Base-by-base conservation (phyloP, 2,797 vertebrate species). In the Chelon labrosus region DNA sequence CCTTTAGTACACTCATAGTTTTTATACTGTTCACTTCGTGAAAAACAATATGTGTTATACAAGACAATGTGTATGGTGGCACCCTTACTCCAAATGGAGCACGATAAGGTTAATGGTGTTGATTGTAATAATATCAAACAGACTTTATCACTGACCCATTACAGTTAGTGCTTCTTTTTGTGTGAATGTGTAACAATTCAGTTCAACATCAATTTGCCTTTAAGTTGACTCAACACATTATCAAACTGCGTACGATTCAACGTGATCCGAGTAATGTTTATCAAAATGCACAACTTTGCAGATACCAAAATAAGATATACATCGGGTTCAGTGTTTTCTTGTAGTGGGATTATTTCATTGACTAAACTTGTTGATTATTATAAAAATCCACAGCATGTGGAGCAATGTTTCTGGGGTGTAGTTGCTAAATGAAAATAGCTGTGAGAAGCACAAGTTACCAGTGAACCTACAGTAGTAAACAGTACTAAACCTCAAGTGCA, bases 401-500 rank as follows among this genome's bases (percentile, higher is more conserved):
- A 7, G 42, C 12, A 50, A 31, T 55, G 20, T 47, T 2, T 37
- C 51, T 39, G 38, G 14, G 12, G 13, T 41, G 13, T 41, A 56
- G 42, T 37, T 16, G 20, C 5, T 16, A 42, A n/a, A 25, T 53
- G 44, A 39, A 42, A 25, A 53, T 14, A 54, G 35, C 31, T 65
- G 17, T 12, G 27, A 58, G 41, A 4, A 38, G 11, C 17, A 35
- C 51, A 37, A 42, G 13, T 56, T 17, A 65, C 14, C 20, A 6
- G 0, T 39, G 42, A 58, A 58, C 12, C 20, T 75, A 65, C 41
- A 70, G 6, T 2, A 50, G 54, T 52, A 42, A 60, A 66, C 22
- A 55, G 6, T 0, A 56, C 37, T 12, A 54, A 1, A 56, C 19
- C 20, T 58, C 35, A 71, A 16, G 19, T 22, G 51, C 16, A 4